These are phyloP conservation scores for Polypterus senegalus DNA, from an alignment of 2,113 vertebrate species.

Conservation along the genomic window DNA sequence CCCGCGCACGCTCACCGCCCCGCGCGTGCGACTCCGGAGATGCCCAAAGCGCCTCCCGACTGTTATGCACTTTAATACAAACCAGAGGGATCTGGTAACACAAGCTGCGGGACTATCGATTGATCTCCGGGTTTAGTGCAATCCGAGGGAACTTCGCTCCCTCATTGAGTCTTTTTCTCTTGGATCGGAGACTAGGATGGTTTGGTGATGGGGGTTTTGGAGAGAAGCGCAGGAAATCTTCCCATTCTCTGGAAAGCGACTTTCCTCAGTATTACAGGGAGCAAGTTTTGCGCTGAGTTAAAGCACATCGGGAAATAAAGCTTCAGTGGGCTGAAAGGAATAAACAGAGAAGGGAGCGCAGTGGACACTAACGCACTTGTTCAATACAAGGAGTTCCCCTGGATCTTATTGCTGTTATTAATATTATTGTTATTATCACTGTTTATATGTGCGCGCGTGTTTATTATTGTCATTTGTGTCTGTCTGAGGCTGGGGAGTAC, in stretches of 20 bases:
- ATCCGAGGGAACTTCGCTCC: constrained; percentile 17
- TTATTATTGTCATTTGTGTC: constrained; percentile 13
- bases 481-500: constrained; percentile 28
- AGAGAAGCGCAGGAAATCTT: constrained; percentile 29
- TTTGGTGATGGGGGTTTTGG: constrained; percentile 52
- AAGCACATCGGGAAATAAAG: constrained; percentile 23
- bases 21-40: constrained; percentile 21
- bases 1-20: not conserved
- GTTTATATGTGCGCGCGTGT: too few species aligned
- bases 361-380: constrained; percentile 7
- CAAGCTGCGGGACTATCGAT: constrained; percentile 23
- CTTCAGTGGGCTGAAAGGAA: constrained; percentile 20
- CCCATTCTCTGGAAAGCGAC: constrained; percentile 25
- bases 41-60: constrained; percentile 20
- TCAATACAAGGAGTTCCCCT: constrained; percentile 3
- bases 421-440: too few species aligned
- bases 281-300: constrained; percentile 22
- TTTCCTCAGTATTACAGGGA: constrained; percentile 21
- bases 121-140: constrained; percentile 24
- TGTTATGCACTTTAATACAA: constrained; percentile 21
- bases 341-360: constrained; percentile 13
- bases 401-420: too few species aligned
- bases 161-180: constrained; percentile 15
- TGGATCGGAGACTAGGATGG: constrained; percentile 13
- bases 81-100: constrained; percentile 17